A percentile compares a stretch with the other conserved stretches of the same genome.
Conservation (phyloP, 2,797 vertebrate species). For the Cephalopachus bancanus region DNA sequence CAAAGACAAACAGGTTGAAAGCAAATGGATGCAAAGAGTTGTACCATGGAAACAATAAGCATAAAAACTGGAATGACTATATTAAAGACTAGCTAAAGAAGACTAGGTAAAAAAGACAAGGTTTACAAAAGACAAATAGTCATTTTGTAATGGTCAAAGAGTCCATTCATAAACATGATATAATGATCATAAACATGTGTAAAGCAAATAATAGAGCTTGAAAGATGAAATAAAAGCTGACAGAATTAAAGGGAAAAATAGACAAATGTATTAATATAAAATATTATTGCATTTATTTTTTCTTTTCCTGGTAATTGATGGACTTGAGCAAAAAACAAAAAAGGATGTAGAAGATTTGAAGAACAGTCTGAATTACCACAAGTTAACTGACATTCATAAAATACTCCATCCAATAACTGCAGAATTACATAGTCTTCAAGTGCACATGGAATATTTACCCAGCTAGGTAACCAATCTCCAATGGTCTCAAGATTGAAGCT, state of each 20-base stretch:
- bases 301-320: conserved; percentile 26
- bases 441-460: neutral
- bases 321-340: neutral
- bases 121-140: neutral
- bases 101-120: neutral
- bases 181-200: neutral
- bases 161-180: neutral
- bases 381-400: neutral
- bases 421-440: neutral
- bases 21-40: neutral
- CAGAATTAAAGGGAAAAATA: neutral
- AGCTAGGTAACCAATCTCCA: neutral
- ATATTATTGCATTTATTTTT: neutral
- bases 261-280: neutral
- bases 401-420: neutral
- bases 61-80: neutral
- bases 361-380: neutral
- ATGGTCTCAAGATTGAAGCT: neutral
- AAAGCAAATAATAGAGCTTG: neutral
- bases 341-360: neutral
- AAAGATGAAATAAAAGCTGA: neutral
- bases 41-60: neutral
- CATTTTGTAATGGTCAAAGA: neutral
- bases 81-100: neutral
- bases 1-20: conserved; percentile 11